Percentiles rank a stretch among this genome's conserved stretches.
These are phyloP conservation scores for Hypomecis atomaria DNA, from an alignment of 2,888 invertebrate genomes.

Conservation along the genomic window DNA sequence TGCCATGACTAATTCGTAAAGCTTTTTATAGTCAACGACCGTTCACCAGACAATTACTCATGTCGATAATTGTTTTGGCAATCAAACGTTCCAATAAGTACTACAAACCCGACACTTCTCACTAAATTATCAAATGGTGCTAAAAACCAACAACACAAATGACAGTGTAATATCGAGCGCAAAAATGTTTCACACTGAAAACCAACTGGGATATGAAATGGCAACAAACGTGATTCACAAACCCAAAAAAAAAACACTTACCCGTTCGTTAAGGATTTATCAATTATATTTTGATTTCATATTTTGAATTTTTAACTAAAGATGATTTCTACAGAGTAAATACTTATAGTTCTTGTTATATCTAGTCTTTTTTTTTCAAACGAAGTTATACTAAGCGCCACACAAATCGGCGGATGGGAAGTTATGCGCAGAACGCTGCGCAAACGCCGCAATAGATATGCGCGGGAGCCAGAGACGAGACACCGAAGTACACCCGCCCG, in stretches of 20 bases:
- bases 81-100: neutral
- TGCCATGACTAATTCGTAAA: neutral
- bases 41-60: neutral
- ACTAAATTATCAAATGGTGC: neutral
- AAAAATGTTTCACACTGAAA: slow-evolving; percentile 2
- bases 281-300: neutral
- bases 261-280: neutral
- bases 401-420: too few species aligned
- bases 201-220: slow-evolving; percentile 3
- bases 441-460: too few species aligned
- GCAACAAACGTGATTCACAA: neutral
- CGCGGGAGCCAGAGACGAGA: too few species aligned
- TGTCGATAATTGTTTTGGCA: neutral
- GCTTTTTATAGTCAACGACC: neutral
- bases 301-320: too few species aligned
- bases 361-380: too few species aligned
- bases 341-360: too few species aligned
- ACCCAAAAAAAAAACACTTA: neutral
- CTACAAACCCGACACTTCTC: slow-evolving; percentile 4
- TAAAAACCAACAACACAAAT: neutral
- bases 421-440: too few species aligned
- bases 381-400: too few species aligned
- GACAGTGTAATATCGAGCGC: slow-evolving; percentile 12
- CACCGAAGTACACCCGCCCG: too few species aligned
- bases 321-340: too few species aligned